Evolutionary conservation across 2,888 invertebrate genomes (phyloP), one percentile per base, ranked within the genome.

Genomic region (Tiliacea citrago): DNA sequence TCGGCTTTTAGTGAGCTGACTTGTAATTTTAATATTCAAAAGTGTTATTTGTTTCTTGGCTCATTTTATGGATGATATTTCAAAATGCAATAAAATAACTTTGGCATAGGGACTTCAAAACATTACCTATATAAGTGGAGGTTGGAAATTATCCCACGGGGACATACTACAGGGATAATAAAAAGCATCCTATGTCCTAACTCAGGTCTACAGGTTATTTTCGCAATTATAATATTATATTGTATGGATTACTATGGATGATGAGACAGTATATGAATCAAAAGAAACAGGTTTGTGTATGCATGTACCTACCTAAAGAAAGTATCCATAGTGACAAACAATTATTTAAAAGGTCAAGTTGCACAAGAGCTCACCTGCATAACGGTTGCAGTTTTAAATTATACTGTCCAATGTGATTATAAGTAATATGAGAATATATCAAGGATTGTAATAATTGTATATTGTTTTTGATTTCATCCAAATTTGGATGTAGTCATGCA

Each of bases 291-390:
- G 7, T 66, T n/a, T 16, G 21, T 35, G 21, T 66, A 35, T 35
- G n/a, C n/a, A 39, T 10, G 18, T n/a, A 55, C 16, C 3, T n/a
- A 53, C 16, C 2, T 55, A 24, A 80, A 45, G 55, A 66, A 74
- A 55, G 66, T 80, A 24, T 21, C 0, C 2, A 16, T 65, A 39
- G n/a, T 74, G 29, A 47, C 4, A 0, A 63, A 67, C 62, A n/a
- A 53, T 58, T 81, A 62, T 29, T 57, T 47, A 67, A 60, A 61
- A 76, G 76, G 68, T 75, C 68, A 69, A 24, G n/a, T 69, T 61
- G 29, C 58, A 47, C 13, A 81, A 75, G 35, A 62, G 13, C 35
- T 35, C 47, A 75, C 55, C 29, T 62, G 61, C 29, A 35, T 65
- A 68, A 39, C 57, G 16, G 0, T 39, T 63, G 13, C 16, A 1